Evolutionary conservation across 2,888 invertebrate species (phyloP), one percentile per base, ranked within the genome.

Genomic region (Acrobasis repandana): DNA sequence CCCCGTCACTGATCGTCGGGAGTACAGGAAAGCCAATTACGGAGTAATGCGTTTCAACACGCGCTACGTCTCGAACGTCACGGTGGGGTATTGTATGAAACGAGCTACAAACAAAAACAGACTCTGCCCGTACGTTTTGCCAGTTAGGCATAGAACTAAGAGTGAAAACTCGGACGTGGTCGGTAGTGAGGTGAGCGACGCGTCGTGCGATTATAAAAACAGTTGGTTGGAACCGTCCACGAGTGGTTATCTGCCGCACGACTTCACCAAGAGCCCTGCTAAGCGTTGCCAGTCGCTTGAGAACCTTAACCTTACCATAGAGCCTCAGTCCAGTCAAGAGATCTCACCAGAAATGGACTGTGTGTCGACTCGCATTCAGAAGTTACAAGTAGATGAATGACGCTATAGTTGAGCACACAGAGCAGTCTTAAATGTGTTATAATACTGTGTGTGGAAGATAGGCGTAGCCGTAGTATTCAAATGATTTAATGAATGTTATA

Each of bases 211-310:
- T 56, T 77, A 77, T 64, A 86, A 86, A 69, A 80, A 74, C 71
- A 83, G 78, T 74, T 74, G 86, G 66, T 67, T 89, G 65, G 90
- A 91, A 67, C 88, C 91, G 6, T 89, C 90, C 4, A 90, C 90
- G 1, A 91, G 91, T 67, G 84, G 85, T 6, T 80, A 76, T 62
- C 73, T 75, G 33, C 69, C 72, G 56, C 77, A 79, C 56, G 88
- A 90, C 9, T 75, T 72, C 64, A 66, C 67, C 1, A 86, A 82
- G 62, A 83, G 80, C 56, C 79, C 92, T 47, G 80, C 94, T 46
- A 94, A 94, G 79, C 93, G 94, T 65, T 93, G 94, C 64, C 94
- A 94, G 75, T 94, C 94, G 0, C 85, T 94, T 48, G 94, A 94
- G 74, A 94, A 94, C 79, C 90, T 94, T 33, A 89, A 86, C 65